Evolutionary conservation across 2,797 vertebrate genomes (phyloP).

Genomic region (Galagoides demidoff): DNA sequence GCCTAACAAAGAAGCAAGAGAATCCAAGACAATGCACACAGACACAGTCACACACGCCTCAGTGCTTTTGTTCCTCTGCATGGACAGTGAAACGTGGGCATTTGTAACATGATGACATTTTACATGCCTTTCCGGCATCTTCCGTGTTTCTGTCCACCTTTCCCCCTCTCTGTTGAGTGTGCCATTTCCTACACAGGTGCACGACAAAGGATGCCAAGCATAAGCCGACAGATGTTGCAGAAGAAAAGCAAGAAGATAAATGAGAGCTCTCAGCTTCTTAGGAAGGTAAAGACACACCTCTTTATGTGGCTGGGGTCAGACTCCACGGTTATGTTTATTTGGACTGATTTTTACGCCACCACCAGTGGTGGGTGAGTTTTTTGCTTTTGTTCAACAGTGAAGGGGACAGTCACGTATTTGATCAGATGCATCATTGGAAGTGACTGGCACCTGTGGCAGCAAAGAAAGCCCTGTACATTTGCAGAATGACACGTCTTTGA

Average conservation of each 20-base stretch:
- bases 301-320: neutral
- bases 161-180: neutral
- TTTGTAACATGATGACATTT: constrained; percentile 15
- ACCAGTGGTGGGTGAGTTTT: neutral
- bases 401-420: neutral
- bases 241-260: neutral
- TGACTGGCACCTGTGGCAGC: neutral
- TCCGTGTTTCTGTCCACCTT: neutral
- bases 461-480: neutral
- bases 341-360: neutral
- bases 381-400: neutral
- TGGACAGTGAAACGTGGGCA: neutral
- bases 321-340: neutral
- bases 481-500: neutral
- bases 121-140: neutral
- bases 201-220: neutral
- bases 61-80: neutral
- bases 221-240: neutral
- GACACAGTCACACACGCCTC: neutral
- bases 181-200: constrained; percentile 7
- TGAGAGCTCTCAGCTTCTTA: neutral
- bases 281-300: neutral
- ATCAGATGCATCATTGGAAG: neutral
- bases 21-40: neutral
- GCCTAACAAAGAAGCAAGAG: neutral